Evolutionary conservation across 2,113 vertebrate genomes (phyloP), one percentile per base, ranked within the genome.

Genomic region (Prunella himalayana): DNA sequence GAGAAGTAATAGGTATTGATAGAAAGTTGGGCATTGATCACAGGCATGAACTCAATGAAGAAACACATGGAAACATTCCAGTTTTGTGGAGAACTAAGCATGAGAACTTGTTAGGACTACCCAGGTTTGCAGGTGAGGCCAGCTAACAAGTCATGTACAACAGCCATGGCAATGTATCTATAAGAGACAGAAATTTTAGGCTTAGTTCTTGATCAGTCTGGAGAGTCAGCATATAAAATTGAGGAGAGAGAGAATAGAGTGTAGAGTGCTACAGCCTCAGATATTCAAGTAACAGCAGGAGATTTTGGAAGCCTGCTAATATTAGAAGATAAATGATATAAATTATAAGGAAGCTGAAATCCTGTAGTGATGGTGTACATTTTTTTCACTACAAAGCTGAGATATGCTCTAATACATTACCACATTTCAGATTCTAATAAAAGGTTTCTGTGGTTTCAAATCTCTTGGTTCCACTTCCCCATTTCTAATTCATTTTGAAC

Each of bases 391-490:
- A 53, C 61, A 82, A 85, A 92, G 81, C 35, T 70, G 90, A 89
- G 45, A 90, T 1, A 3, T 39, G 37, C 66, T 91, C 31, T 50
- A 77, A 72, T 37, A 45, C 5, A 27, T 78, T 78, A 73, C 69
- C 63, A 73, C 33, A 56, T 86, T 91, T 86, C 50, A 80, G 25
- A 86, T 73, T 88, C 92, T 78, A 86, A 78, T 81, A 90, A 83
- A 90, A 88, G 90, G 68, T 71, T 92, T 92, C 20, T 92, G 91
- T 89, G 91, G 89, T 89, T 96, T 95, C 66, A 82, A 39, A 73
- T 53, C 11, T 95, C 49, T 63, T 92, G 35, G 60, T 92, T 95
- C 44, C 68, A 33, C 82, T 96, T 97, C 81, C n/a, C 21, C 31
- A 39, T 92, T 86, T 92, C 60, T 68, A 37, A 81, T 57, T 83